Base-by-base conservation (phyloP, 2,888 invertebrate genomes). In the Masnerella sp. region DNA sequence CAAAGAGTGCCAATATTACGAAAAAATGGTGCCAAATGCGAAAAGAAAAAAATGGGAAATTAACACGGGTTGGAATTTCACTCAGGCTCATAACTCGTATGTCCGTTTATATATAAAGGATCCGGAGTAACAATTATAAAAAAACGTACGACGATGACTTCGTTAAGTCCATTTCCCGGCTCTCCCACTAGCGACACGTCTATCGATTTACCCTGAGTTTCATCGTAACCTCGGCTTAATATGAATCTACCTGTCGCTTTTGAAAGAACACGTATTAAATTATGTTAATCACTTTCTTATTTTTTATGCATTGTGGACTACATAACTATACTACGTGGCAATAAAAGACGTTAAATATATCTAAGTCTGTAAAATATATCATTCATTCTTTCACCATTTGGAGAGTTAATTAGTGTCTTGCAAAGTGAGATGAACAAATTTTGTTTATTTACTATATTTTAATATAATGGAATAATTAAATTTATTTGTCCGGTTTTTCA, bases 141-240 rank as follows among this genome's bases (percentile, higher is more conserved):
- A 52, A 40, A 25, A 52, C 49, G 54, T 59, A 47, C 52, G 49
- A 49, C 51, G 59, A 70, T 54, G 49, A 59, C 68, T 74, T 65
- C 49, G 59, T 74, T 74, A 64, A 74, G 58, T 47, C 58, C 59
- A 59, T 69, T 74, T 69, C 11, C 65, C 54, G 38, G 59, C 62
- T 52, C 22, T 30, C 45, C 49, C 28, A 12, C 30, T 8, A 40
- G 25, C 30, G 28, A 49, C 34, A 30, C 40, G 56, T 73, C 38
- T 73, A 73, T 73, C 67, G 73, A 73, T 73, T 73, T 62, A 62
- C 28, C 25, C 30, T 9, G 47, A 43, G 62, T 64, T 70, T 62
- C 69, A 64, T 71, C 64, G 49, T 25, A 70, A 62, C 61, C 69
- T 52, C 52, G 64, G 20, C 52, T 71, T 64, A 58, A 54, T 71